Base-by-base conservation (phyloP, 2,888 invertebrate genomes). In the Drosophila pseudotalamancana region DNA sequence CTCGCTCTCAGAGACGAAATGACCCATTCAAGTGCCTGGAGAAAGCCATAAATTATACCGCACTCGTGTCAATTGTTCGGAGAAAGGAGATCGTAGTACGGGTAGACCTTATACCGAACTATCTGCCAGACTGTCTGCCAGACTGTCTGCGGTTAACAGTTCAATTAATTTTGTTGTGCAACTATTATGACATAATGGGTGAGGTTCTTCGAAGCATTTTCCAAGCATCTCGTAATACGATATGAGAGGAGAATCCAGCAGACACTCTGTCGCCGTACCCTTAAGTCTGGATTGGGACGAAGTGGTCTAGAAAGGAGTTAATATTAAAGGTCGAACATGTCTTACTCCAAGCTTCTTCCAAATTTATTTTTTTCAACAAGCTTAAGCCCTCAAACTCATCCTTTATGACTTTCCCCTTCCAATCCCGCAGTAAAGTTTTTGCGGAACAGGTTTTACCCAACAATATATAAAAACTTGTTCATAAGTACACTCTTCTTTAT, bases 151-250 rank as follows among this genome's bases (percentile, higher is more conserved):
- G 87, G 84, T 81, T 81, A 77, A 82, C 71, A 61, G 79, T 61
- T 88, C 88, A 88, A 87, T 90, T 87, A 85, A 88, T 88, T 77
- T 66, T 66, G 42, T 12, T 66, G 69, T 65, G 64, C 54, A 73
- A 75, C 61, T 82, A 74, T 89, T 89, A 72, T 89, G 88, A 87
- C 87, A 75, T 59, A 67, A 63, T 61, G 48, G 27, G 49, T 54
- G 32, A 50, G 70, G 50, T 89, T 90, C 90, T 50, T 11, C 72
- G 89, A 89, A 89, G 65, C 27, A 6, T 31, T 29, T 40, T 43
- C 11, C 11, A n/a, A 32, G 37, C 6, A 27, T 35, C 27, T 51
- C 56, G 80, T 61, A 77, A 79, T 63, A 68, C 60, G 68, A 77
- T 71, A 64, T 54, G 54, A 68, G 64, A 66, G 66, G 50, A 4